These are phyloP conservation scores for Muscidifurax raptorellus DNA, from an alignment of 1,140 invertebrate species.

Conservation along the genomic window DNA sequence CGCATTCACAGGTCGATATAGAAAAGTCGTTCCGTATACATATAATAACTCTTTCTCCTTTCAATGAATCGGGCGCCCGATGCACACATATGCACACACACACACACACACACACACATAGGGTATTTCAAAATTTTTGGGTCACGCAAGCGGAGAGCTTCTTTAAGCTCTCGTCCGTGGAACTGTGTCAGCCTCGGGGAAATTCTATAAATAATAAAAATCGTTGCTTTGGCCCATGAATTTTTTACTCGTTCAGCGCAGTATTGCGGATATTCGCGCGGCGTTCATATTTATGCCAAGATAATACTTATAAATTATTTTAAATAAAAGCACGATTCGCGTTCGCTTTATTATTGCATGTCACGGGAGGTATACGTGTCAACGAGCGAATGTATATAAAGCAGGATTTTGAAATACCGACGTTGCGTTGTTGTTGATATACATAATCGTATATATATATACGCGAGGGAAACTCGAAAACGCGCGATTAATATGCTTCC, in stretches of 20 bases:
- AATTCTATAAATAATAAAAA: slow-evolving; percentile 41
- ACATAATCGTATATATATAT: too few species aligned
- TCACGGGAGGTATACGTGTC: not conserved
- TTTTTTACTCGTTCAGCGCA: not conserved
- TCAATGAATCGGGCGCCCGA: not conserved
- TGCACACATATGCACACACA: too few species aligned
- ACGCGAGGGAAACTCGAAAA: too few species aligned
- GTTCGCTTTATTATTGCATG: not conserved
- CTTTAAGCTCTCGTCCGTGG: not conserved
- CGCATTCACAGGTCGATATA: not conserved
- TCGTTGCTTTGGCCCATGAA: not conserved
- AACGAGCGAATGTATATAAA: not conserved
- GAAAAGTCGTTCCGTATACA: not conserved
- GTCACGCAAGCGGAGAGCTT: slow-evolving; percentile 24
- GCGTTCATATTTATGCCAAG: too few species aligned
- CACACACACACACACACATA: too few species aligned
- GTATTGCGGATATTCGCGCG: too few species aligned
- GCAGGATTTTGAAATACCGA: too few species aligned
- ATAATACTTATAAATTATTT: too few species aligned
- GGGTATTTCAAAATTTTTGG: slow-evolving; percentile 31
- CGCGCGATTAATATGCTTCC: too few species aligned
- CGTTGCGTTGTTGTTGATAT: not conserved
- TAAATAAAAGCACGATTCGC: not conserved
- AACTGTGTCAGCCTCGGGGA: slow-evolving; percentile 14
- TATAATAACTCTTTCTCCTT: not conserved